Evolutionary conservation across 2,113 vertebrate genomes (phyloP), one percentile per base, ranked within the genome.

Genomic region (Gobius niger): DNA sequence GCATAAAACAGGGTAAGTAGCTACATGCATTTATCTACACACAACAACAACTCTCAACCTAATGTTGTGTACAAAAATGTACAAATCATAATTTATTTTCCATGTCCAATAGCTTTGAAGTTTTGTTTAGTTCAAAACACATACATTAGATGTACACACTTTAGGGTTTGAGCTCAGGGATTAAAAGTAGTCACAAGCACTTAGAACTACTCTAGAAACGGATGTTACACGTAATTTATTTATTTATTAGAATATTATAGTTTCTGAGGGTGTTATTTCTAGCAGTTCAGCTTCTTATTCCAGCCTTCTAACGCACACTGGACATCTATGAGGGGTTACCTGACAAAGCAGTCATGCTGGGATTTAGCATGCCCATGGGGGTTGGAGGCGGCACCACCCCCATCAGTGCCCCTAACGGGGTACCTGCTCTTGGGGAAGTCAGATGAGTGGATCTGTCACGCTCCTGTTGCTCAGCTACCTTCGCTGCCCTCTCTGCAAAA

Each of bases 401-500:
- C 95, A 98, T 95, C 91, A 98, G 94, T 84, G 95, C 95, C 94
- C 94, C 95, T 91, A 96, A 93, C 92, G 96, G 96, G 93, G 96
- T 98, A 94, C 96, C 96, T 94, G 98, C 95, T 96, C 96, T 95
- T 80, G 96, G 96, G 92, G 95, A 97, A 88, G 93, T 94, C 88
- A 91, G 91, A 93, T 94, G 93, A 70, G 97, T 96, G 86, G 94
- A 93, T 90, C 98, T 93, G 76, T 99, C 98, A 81, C 97, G 95
- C 91, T 99, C 98, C 95, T 99, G 98, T 92, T 98, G 97, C 93
- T 99, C 98, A 73, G 96, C 98, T 90, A 98, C 96, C 92, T 99
- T 99, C 87, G 97, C 98, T 94, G 98, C 98, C 90, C 98, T 94
- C 91, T 99, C 98, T 99, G 93, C 84, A 94, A 94, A 53, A 40